phyloP scores from a whole-genome alignment of 2,113 vertebrate genomes.

The Triplophysa dalaica region DNA sequence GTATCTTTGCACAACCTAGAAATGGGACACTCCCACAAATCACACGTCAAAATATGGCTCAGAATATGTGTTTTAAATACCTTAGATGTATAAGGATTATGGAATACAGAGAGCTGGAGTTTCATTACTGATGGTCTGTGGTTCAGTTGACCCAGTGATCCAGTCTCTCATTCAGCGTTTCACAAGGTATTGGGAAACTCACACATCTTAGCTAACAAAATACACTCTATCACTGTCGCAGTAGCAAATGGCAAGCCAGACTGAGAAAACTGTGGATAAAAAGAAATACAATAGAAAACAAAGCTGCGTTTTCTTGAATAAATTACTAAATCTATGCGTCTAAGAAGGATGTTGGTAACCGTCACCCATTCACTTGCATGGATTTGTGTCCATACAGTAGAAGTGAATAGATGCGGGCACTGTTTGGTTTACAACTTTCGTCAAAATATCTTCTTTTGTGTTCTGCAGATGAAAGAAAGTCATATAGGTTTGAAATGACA shows the following conservation, averaged over 20 bases:
- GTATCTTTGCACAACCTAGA: slow-evolving; percentile 4
- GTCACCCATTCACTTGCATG: too few species aligned
- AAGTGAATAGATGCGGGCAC: too few species aligned
- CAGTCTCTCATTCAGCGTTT: slow-evolving; percentile 8
- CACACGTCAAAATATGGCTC: neutral
- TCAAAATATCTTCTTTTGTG: too few species aligned
- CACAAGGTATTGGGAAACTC: slow-evolving; percentile 22
- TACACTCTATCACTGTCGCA: neutral
- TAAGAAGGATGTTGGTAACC: too few species aligned
- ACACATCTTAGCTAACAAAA: slow-evolving; percentile 36
- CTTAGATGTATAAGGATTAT: neutral
- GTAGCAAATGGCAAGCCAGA: neutral
- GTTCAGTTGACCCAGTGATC: slow-evolving; percentile 18
- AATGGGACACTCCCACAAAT: neutral
- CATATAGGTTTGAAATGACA: too few species aligned
- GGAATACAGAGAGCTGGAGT: neutral
- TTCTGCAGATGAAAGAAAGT: too few species aligned
- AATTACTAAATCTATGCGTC: too few species aligned
- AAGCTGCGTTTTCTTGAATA: too few species aligned
- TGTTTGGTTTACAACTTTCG: too few species aligned
- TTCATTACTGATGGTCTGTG: slow-evolving; percentile 7
- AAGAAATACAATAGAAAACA: neutral
- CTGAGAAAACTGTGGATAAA: neutral
- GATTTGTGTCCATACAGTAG: too few species aligned
- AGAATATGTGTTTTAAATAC: neutral